Evolutionary conservation across 2,113 vertebrate species (phyloP), one percentile per base, ranked within the genome.

Genomic region (Chlorodrepanis virens): DNA sequence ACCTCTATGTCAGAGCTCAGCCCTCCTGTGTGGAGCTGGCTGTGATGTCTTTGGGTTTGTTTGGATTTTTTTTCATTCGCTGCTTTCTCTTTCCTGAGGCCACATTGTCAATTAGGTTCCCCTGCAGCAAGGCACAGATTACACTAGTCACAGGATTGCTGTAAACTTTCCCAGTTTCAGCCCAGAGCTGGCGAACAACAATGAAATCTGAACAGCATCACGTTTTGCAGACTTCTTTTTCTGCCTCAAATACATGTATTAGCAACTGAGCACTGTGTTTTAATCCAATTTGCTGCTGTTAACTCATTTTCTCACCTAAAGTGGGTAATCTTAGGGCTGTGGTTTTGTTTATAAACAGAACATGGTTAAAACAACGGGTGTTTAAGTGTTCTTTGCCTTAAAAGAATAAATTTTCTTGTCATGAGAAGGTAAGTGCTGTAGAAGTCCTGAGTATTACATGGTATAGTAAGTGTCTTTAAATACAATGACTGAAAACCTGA

Each of bases 171-270:
- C 27, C 44, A 9, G 3, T 84, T 77, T 75, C 37, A 52, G 15
- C 24, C 29, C 27, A 35, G 31, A 49, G n/a, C 19, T 1, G 4
- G 10, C 14, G 10, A 54, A 60, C 15, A 65, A 9, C 0, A 1
- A 2, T 29, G 37, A 47, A 61, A 59, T 11, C n/a, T 59, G 4
- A 53, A 18, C 2, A 3, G n/a, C 12, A 28, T 35, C 1, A 2
- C 4, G 2, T 84, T 75, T 76, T 52, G n/a, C 28, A 76, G 7
- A 18, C 16, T 56, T 23, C 18, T 83, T 8, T 72, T 65, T 79
- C 19, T 81, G 33, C 12, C 52, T 75, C 10, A 24, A 18, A 33
- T 56, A 27, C 19, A 10, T 19, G 8, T 33, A 0, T 42, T 52
- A 45, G 52, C 71, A 87, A 68, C 22, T 4, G 33, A 89, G 60